phyloP scores from a whole-genome alignment of 1,140 invertebrate genomes.

The Halictus rubicundus region DNA sequence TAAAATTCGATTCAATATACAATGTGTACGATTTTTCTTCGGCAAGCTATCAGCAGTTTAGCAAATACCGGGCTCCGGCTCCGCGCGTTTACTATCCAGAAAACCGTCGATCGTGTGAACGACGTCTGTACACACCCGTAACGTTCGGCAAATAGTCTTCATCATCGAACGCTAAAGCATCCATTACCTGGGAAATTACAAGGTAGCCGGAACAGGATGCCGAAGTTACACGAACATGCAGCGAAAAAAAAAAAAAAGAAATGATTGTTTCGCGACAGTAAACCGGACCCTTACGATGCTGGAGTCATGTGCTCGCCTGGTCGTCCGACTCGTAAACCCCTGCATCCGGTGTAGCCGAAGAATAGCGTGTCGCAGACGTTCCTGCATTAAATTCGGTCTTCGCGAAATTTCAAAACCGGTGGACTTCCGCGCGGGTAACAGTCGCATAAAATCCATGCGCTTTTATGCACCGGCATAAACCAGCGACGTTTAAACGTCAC shows the following conservation, averaged over 20 bases:
- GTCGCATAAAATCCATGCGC: neutral
- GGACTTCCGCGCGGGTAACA: neutral
- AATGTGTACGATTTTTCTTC: no score
- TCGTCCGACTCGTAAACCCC: neutral
- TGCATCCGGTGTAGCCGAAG: neutral
- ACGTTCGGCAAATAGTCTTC: no score
- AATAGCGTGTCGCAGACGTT: neutral
- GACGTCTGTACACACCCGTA: no score
- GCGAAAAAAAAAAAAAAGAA: no score
- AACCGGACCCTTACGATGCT: neutral
- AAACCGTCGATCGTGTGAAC: no score
- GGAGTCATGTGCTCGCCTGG: neutral
- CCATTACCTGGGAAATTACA: neutral
- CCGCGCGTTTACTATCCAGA: no score
- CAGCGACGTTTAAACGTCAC: neutral
- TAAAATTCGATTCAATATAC: no score
- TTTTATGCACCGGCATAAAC: neutral
- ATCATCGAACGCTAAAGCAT: neutral
- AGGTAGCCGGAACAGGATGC: neutral
- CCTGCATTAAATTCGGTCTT: neutral
- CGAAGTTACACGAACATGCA: neutral
- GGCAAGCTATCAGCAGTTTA: no score
- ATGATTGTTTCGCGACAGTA: neutral
- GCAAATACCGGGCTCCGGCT: no score
- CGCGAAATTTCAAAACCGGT: neutral